These are phyloP conservation scores for Dromococcyx pavoninus DNA, from an alignment of 2,797 vertebrate genomes.

Conservation along the genomic window DNA sequence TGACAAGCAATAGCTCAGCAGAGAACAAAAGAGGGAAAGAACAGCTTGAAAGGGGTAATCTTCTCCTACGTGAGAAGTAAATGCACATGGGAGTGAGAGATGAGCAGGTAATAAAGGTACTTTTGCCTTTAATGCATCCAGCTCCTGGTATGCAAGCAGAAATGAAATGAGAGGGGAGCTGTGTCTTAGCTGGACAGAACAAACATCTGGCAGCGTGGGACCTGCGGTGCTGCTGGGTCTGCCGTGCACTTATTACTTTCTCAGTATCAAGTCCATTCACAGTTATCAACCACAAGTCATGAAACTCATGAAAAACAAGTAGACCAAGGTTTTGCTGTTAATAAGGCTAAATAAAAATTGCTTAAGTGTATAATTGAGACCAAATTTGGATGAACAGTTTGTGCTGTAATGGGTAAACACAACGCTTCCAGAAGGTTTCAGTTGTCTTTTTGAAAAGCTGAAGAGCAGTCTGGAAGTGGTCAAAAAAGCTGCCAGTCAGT, in stretches of 20 bases:
- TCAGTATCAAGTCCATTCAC: not conserved
- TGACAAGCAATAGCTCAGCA: constrained; percentile 43
- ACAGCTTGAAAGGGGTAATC: constrained; percentile 49
- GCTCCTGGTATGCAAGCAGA: not conserved
- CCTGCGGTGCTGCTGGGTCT: not conserved
- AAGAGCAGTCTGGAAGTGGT: too few species aligned
- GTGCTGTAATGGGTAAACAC: not conserved
- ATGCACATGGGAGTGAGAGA: constrained; percentile 16
- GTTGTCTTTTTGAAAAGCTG: not conserved
- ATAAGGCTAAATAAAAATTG: not conserved
- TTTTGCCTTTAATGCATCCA: constrained; percentile 2
- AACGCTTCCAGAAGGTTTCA: not conserved
- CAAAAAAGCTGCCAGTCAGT: not conserved
- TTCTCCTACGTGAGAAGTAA: not conserved
- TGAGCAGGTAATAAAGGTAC: constrained; percentile 27
- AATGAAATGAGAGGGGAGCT: not conserved
- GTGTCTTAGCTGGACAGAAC: not conserved
- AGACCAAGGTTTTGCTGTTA: not conserved
- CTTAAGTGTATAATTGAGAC: not conserved
- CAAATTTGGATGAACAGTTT: not conserved
- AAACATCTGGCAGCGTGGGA: not conserved
- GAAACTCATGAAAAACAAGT: not conserved
- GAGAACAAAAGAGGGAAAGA: constrained; percentile 36
- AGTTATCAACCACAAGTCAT: too few species aligned
- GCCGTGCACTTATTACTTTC: not conserved